These are phyloP conservation scores for Microcebus jonahi DNA, from an alignment of 2,113 vertebrate genomes.

Conservation along the genomic window DNA sequence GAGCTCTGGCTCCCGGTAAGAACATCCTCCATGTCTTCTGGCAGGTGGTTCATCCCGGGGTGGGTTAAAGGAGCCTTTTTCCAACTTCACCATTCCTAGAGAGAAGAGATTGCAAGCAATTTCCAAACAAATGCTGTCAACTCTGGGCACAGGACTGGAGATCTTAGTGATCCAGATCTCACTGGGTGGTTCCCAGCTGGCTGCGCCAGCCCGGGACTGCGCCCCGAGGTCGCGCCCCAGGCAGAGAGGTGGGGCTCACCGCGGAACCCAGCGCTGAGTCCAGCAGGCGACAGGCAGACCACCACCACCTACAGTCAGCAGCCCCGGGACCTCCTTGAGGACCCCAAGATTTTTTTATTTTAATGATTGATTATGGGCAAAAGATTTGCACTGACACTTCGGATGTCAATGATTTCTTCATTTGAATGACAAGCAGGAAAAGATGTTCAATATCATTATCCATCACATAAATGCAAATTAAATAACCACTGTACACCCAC, in stretches of 20 bases:
- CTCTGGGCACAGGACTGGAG: too few species aligned
- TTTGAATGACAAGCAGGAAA: neutral
- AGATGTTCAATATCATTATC: neutral
- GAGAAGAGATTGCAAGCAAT: conserved; percentile 16
- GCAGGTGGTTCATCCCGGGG: conserved; percentile 82
- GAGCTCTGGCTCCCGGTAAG: conserved; percentile 89
- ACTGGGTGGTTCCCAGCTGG: too few species aligned
- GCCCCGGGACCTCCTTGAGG: too few species aligned
- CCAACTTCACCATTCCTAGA: conserved; percentile 86
- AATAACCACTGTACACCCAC: neutral
- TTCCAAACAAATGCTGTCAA: too few species aligned
- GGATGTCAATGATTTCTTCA: too few species aligned
- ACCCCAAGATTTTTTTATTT: neutral
- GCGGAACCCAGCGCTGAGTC: too few species aligned
- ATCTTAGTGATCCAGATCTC: too few species aligned
- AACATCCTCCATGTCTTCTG: conserved; percentile 85
- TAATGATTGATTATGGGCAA: neutral
- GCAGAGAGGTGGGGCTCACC: too few species aligned
- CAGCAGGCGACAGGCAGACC: too few species aligned
- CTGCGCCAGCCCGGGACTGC: too few species aligned
- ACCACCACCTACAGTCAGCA: too few species aligned
- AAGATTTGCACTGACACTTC: neutral
- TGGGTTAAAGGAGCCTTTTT: conserved; percentile 67
- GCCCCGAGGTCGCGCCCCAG: too few species aligned
- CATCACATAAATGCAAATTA: neutral